Evolutionary conservation across 1,140 invertebrate species (phyloP).

Genomic region (Camponotus floridanus): DNA sequence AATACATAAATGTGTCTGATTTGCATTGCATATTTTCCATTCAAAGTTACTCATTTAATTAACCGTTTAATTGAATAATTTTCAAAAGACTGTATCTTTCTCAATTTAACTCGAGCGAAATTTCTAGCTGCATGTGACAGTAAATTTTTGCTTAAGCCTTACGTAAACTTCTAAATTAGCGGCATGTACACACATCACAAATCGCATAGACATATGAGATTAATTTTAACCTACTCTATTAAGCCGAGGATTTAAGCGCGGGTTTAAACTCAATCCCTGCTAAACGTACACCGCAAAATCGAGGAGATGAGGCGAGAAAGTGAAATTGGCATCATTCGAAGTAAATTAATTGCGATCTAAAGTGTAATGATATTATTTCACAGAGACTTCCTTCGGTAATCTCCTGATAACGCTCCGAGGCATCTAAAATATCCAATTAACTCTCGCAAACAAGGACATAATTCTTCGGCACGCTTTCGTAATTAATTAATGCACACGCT

Average conservation of each 20-base stretch:
- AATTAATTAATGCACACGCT: constrained; percentile 32
- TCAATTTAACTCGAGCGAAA: not conserved
- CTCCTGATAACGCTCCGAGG: not conserved
- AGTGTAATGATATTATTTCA: constrained; percentile 38
- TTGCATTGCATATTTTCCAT: not conserved
- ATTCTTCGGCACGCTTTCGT: constrained; percentile 22
- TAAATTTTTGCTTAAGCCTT: constrained; percentile 59
- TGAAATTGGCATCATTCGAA: constrained; percentile 49
- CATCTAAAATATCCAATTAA: constrained; percentile 51
- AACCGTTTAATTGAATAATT: constrained; percentile 33
- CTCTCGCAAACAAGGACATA: constrained; percentile 6
- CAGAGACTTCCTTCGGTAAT: constrained; percentile 10
- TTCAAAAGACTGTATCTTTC: constrained; percentile 56
- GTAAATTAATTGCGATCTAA: constrained; percentile 45
- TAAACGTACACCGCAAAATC: constrained; percentile 44
- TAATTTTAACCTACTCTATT: constrained; percentile 58
- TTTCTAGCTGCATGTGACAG: constrained; percentile 52
- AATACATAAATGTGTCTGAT: not conserved
- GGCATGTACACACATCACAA: constrained; percentile 60
- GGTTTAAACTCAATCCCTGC: constrained; percentile 42
- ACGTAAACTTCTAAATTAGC: constrained; percentile 66
- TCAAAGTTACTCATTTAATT: constrained; percentile 35
- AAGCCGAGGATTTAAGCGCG: constrained; percentile 44
- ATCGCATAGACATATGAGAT: constrained; percentile 51
- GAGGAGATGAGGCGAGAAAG: constrained; percentile 19